Evolutionary conservation across 2,113 vertebrate genomes (phyloP).

Genomic region (Albula glossodonta): DNA sequence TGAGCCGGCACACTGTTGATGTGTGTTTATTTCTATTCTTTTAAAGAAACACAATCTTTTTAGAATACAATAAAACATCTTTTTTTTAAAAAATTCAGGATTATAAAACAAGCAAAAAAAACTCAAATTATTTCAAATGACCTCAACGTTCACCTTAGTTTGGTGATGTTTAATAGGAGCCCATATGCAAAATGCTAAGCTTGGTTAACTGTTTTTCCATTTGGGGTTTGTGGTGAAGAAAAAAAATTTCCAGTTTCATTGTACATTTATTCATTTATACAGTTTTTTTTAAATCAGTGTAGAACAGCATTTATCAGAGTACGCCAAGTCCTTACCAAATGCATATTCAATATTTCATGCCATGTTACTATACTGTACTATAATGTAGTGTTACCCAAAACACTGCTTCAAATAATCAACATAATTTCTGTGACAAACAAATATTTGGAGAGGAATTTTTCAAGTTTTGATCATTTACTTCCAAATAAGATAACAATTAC

Average conservation of each 20-base stretch:
- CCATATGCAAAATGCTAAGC: neutral
- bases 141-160: neutral
- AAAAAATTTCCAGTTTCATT: too few species aligned
- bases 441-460: too few species aligned
- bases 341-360: too few species aligned
- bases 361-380: too few species aligned
- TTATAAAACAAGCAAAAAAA: neutral
- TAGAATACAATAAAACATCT: too few species aligned
- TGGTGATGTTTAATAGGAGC: neutral
- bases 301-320: too few species aligned
- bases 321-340: neutral
- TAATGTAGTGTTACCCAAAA: too few species aligned
- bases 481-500: too few species aligned
- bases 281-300: too few species aligned
- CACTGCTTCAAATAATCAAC: too few species aligned
- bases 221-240: neutral
- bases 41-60: conserved; percentile 41
- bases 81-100: neutral
- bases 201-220: neutral
- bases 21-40: conserved; percentile 67
- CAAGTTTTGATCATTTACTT: neutral
- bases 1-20: conserved; percentile 62
- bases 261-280: too few species aligned
- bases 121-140: neutral
- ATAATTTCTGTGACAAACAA: too few species aligned